Evolutionary conservation across 2,797 vertebrate genomes (phyloP).

Genomic region (Pangasius macronema): DNA sequence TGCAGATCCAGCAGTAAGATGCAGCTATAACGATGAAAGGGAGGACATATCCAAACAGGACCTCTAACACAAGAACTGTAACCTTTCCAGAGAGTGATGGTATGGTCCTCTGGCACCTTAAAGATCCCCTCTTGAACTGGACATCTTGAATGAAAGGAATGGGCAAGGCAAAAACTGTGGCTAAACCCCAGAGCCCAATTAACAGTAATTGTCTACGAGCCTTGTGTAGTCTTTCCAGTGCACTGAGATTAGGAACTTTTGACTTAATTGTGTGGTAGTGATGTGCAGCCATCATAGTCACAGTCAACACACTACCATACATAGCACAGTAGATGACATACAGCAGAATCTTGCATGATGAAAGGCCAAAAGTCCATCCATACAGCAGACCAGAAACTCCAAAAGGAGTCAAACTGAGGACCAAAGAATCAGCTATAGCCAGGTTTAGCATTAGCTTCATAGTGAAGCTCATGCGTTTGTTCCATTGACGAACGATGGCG

Average conservation of each 20-base stretch:
- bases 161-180: slow-evolving; percentile 42
- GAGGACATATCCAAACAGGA: slow-evolving; percentile 53
- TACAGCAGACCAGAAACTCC: slow-evolving; percentile 33
- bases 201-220: slow-evolving; percentile 18
- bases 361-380: slow-evolving; percentile 36
- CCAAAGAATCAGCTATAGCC: slow-evolving; percentile 50
- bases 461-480: slow-evolving; percentile 41
- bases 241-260: slow-evolving; percentile 22
- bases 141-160: slow-evolving; percentile 16
- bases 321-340: slow-evolving; percentile 46
- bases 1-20: slow-evolving; percentile 53
- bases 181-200: slow-evolving; percentile 41
- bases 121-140: background rate
- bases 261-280: slow-evolving; percentile 42
- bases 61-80: slow-evolving; percentile 51
- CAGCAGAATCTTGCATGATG: slow-evolving; percentile 34
- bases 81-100: slow-evolving; percentile 3
- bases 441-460: slow-evolving; percentile 55
- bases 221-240: slow-evolving; percentile 35
- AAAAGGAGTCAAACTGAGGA: slow-evolving; percentile 43
- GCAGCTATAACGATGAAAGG: slow-evolving; percentile 49
- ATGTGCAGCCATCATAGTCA: slow-evolving; percentile 54
- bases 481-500: slow-evolving; percentile 35
- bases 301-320: slow-evolving; percentile 48
- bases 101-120: slow-evolving; percentile 40